Percentiles rank a stretch among this genome's conserved stretches.
Conservation (phyloP, 2,113 vertebrate species). For the Cygnus buccinator region DNA sequence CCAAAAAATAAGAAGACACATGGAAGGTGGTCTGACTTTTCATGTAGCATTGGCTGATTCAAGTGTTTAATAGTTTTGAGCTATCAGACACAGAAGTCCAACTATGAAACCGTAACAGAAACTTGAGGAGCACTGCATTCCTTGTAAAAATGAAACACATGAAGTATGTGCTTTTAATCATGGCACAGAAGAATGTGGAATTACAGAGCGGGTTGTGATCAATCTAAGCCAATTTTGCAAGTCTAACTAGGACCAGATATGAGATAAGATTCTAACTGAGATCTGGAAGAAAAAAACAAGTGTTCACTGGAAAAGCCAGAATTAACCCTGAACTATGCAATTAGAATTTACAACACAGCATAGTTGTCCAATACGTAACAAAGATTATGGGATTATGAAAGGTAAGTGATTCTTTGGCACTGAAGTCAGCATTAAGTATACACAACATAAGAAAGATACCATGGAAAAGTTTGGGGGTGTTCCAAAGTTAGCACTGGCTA, state of each 20-base stretch:
- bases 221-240: constrained; percentile 49
- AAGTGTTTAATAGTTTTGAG: constrained; percentile 47
- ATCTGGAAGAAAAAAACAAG: constrained; percentile 3
- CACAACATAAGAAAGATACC: not conserved
- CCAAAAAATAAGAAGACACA: not conserved
- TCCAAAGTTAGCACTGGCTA: not conserved
- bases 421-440: not conserved
- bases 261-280: constrained; percentile 41
- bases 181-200: constrained; percentile 42
- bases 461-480: not conserved
- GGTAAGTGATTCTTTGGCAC: not conserved
- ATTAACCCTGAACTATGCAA: constrained; percentile 10
- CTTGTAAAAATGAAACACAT: constrained; percentile 63
- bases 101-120: constrained; percentile 32
- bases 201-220: constrained; percentile 43
- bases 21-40: constrained; percentile 12
- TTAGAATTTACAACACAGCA: not conserved
- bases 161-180: constrained; percentile 67
- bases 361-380: not conserved
- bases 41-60: not conserved
- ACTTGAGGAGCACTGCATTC: constrained; percentile 47
- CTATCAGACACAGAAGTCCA: constrained; percentile 8
- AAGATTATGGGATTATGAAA: not conserved
- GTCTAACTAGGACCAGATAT: constrained; percentile 53
- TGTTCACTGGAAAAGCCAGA: not conserved